phyloP scores from a whole-genome alignment of 2,888 invertebrate genomes.

The Drosophila rellima region DNA sequence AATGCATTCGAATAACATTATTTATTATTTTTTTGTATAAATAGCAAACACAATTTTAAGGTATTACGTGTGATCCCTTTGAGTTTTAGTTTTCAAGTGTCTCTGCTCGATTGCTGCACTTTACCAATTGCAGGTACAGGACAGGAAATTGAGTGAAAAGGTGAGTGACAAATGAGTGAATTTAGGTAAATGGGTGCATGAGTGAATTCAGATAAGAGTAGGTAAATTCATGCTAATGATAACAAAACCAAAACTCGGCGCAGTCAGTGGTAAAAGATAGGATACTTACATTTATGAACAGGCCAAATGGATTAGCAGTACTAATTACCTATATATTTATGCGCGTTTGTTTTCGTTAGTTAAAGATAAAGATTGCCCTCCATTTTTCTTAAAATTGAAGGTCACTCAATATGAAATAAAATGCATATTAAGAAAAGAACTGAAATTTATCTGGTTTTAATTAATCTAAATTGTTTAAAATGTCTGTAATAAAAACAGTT shows the following conservation, averaged over 20 bases:
- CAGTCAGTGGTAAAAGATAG: background rate
- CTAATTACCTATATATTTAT: background rate
- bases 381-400: background rate
- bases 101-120: background rate
- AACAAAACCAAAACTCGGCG: background rate
- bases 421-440: background rate
- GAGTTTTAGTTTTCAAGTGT: conserved; percentile 2
- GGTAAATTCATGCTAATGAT: background rate
- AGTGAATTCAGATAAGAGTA: background rate
- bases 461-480: too few relatives aligned
- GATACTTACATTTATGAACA: background rate
- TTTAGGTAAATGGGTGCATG: background rate
- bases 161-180: background rate
- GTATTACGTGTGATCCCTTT: background rate
- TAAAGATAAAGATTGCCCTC: background rate
- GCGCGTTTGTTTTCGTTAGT: background rate
- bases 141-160: background rate
- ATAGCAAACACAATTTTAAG: background rate
- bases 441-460: too few relatives aligned
- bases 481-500: too few relatives aligned
- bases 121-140: background rate
- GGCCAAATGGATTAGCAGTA: background rate
- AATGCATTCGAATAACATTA: conserved; percentile 6
- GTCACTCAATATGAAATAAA: background rate
- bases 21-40: background rate